Base-by-base conservation (phyloP, 2,888 invertebrate genomes). In the Linnaemya vulpina region DNA sequence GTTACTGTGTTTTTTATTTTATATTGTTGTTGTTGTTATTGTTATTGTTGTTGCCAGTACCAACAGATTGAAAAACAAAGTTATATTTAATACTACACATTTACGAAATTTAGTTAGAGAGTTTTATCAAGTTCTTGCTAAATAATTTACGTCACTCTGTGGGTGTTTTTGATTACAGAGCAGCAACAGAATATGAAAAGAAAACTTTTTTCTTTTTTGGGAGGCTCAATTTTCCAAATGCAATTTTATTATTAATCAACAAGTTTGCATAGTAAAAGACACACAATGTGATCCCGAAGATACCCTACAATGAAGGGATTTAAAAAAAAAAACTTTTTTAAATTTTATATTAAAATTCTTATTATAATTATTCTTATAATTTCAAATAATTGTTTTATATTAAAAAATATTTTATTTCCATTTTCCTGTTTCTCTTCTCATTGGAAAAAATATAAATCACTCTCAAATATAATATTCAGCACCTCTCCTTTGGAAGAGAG, bases 101-200 rank as follows among this genome's bases (percentile, higher is more conserved):
- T 49, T 30, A 11, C 35, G 22, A 30, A 65, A 49, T 65, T 65
- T 75, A 15, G 25, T 62, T 43, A 40, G n/a, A 62, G 70, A 40
- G 30, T 71, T 70, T 62, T 30, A 40, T 62, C 7, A 53, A 78
- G 53, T 70, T 70, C 30, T 43, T 70, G 17, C 35, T 35, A 53
- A 63, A 62, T 53, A 78, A 62, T 71, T 71, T 63, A 53, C 53
- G 46, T 58, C 73, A 67, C 73, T 51, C 58, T 73, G 73, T 80
- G 79, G 73, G 79, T 67, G 79, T 65, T 65, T 79, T 73, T 74
- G 25, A 80, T 80, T 73, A 80, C 49, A 49, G 73, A 60, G 53
- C 58, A 35, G 22, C 46, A 46, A 55, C 55, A 13, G 35, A 40
- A n/a, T 11, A 20, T 35, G 17, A 35, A 55, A 62, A 60, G n/a